Base-by-base conservation (phyloP, 2,888 invertebrate species). In the Apamea sordens region DNA sequence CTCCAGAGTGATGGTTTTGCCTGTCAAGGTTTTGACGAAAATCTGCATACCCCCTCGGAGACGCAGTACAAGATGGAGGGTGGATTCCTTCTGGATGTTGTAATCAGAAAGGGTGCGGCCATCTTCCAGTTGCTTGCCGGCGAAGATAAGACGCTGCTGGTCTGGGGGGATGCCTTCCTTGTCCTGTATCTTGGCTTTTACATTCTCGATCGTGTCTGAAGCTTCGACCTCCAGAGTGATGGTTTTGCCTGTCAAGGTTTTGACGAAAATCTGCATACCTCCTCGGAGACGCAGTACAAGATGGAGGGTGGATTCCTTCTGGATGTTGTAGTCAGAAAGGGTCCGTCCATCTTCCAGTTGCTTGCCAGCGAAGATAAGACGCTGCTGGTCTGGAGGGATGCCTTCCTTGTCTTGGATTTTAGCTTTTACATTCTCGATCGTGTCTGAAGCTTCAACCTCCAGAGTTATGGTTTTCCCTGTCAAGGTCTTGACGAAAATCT, bases 241-340 rank as follows among this genome's bases (percentile, higher is more conserved):
- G 0, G 79, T 79, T 8, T 79, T 79, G 1, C 79, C 79, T 1
- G 79, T 79, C 18, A 79, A 36, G 0, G 79, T 79, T 24, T 79
- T 79, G 0, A 79, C 79, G 4, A 79, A 79, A 10, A 79, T 79
- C 36, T 79, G 79, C 79, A 79, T 79, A 2, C 79, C 80, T 0
- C 92, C 67, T 82, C 94, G 90, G 0, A 95, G 92, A 90, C 95
- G 94, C 0, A 95, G 21, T 0, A 95, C 95, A 2, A 95, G 67
- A 21, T 95, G 95, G 0, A 95, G 90, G 0, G 95, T 95, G 0
- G 95, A 95, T 28, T 95, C 95, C 1, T 95, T 95, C 15, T 95
- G 95, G 4, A 95, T 95, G 8, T 86, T 86, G 53, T 86, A 86
- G 41, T 86, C 86, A 0, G 86, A 86, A 0, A 86, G 76, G 0